phyloP scores from a whole-genome alignment of 2,888 invertebrate genomes.

The Nowickia ferox region DNA sequence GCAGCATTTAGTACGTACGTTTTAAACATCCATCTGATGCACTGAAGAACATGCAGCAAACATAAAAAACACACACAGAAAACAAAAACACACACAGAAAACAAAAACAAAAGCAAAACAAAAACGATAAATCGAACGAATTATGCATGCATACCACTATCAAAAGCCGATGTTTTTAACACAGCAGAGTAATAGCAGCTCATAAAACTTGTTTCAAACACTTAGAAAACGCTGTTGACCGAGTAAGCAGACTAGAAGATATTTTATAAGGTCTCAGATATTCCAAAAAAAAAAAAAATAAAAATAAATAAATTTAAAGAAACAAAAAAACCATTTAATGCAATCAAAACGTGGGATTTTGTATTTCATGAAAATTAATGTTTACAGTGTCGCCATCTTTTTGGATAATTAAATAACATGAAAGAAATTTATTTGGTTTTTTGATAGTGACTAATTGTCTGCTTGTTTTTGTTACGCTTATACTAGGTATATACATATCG shows the following conservation, averaged over 20 bases:
- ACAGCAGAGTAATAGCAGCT: constrained; percentile 33
- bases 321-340: not conserved
- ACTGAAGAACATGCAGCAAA: constrained; percentile 48
- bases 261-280: constrained; percentile 29
- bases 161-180: constrained; percentile 54
- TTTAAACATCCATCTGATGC: constrained; percentile 16
- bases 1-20: not conserved
- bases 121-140: constrained; percentile 56
- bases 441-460: constrained; percentile 4
- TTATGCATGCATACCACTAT: constrained; percentile 52
- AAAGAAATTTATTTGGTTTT: not conserved
- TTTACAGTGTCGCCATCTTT: constrained; percentile 39
- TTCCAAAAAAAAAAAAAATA: no score
- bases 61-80: not conserved
- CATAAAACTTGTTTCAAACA: constrained; percentile 68
- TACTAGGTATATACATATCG: not conserved
- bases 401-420: constrained; percentile 28
- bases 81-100: not conserved
- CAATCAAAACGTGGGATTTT: constrained; percentile 50
- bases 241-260: constrained; percentile 52
- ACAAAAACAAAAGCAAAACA: not conserved
- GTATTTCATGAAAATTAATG: not conserved
- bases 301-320: no score
- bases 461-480: not conserved
- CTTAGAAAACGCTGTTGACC: constrained; percentile 63